Evolutionary conservation across 2,797 vertebrate genomes (phyloP), one percentile per base, ranked within the genome.

Genomic region (Selene dorsalis): DNA sequence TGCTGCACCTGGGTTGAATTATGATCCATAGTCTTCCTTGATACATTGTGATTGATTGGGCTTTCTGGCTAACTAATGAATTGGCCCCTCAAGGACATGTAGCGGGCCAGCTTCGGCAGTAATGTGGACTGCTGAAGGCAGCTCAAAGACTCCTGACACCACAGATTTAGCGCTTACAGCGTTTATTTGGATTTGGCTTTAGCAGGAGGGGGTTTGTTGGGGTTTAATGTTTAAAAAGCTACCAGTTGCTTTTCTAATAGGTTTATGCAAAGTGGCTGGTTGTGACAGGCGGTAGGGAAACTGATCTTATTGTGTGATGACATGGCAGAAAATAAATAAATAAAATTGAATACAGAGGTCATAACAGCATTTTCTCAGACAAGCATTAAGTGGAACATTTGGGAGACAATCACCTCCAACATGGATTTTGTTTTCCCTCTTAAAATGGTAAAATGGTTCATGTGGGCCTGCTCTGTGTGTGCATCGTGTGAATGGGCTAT

Each of bases 61-160:
- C 76, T 90, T 90, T 87, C 82, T 79, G 75, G 84, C 88, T 86
- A 88, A 90, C 89, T 91, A 92, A 93, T 93, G 92, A 93, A 93
- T 90, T 90, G 90, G 87, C 78, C 87, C 89, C 90, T 89, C 84
- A 93, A 92, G 92, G 91, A 91, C 92, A 67, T 43, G 81, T 32
- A 82, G 80, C 53, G 1, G 80, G 75, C 78, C 88, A 88, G 83
- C 88, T 77, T 69, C 73, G 76, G 79, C 86, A 78, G 81, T 85
- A 90, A 91, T 81, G 84, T 88, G 83, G 77, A 79, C 85, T 84
- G 89, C 88, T 87, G 82, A 83, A 89, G 82, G 85, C 86, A 75
- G 88, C 86, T 89, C 85, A 84, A 82, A 84, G 87, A 83, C 84
- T 84, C 89, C 88, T 89, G 84, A 91, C 85, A 85, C 83, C 82